Conservation (phyloP, 2,888 invertebrate species). For the Nomada lathburiana region DNA sequence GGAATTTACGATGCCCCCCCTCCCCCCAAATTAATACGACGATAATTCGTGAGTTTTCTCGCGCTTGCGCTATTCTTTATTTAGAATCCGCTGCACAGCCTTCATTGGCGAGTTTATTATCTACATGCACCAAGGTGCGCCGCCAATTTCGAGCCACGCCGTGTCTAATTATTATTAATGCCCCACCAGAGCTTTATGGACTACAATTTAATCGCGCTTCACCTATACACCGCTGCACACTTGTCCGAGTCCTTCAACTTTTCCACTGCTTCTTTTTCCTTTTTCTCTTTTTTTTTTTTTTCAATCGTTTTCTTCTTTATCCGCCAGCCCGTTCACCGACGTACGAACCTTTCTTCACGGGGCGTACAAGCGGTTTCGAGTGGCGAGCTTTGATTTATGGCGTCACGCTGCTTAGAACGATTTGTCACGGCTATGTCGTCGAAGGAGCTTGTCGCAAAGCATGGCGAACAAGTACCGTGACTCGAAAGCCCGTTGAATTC, state of each 20-base stretch:
- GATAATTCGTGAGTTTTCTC: constrained; percentile 36
- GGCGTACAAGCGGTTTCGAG: constrained; percentile 25
- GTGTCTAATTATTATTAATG: constrained; percentile 67
- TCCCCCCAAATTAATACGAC: constrained; percentile 35
- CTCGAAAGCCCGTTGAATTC: constrained; percentile 15
- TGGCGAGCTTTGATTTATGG: constrained; percentile 65
- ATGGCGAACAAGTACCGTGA: constrained; percentile 18
- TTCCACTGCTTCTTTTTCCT: no score
- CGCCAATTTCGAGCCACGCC: constrained; percentile 44
- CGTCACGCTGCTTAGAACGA: constrained; percentile 67
- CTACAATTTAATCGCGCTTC: constrained; percentile 65
- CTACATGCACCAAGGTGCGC: constrained; percentile 1
- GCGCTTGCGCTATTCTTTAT: constrained; percentile 21
- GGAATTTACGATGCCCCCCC: constrained; percentile 26
- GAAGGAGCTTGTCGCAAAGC: constrained; percentile 40
- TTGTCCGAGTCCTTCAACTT: no score
- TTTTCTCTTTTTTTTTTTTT: background rate
- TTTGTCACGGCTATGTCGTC: constrained; percentile 61
- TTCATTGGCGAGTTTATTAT: constrained; percentile 47
- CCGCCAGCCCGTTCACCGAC: background rate
- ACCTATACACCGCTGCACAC: background rate
- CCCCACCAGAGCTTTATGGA: constrained; percentile 52
- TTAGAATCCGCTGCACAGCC: background rate
- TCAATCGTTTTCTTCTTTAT: background rate
- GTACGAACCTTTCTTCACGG: background rate